Conservation (phyloP, 2,888 invertebrate genomes). For the Dasysyrphus albostriatus region DNA sequence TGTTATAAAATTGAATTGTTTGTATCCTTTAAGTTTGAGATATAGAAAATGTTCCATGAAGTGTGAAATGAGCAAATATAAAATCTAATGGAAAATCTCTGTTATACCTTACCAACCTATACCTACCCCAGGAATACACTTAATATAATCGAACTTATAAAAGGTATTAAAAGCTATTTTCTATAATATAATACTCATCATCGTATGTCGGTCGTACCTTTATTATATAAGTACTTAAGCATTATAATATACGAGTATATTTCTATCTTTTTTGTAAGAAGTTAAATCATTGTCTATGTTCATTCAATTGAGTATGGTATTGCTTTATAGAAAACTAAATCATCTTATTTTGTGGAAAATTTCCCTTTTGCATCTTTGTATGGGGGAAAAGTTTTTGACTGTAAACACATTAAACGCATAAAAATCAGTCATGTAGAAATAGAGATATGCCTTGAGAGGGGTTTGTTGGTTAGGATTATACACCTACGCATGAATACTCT, state of each 20-base stretch:
- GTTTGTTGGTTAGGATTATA: slow-evolving; percentile 2
- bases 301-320: slow-evolving; percentile 32
- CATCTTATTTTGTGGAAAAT: slow-evolving; percentile 35
- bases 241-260: no score
- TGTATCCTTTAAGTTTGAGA: slow-evolving; percentile 12
- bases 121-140: slow-evolving; percentile 1
- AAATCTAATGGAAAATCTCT: slow-evolving; percentile 43
- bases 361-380: not conserved
- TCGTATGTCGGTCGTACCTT: not conserved
- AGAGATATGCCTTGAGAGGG: slow-evolving; percentile 40
- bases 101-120: no score
- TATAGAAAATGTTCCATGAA: slow-evolving; percentile 30
- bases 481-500: slow-evolving; percentile 31
- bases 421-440: slow-evolving; percentile 58
- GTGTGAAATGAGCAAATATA: slow-evolving; percentile 47
- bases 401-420: slow-evolving; percentile 14
- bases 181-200: not conserved
- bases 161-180: slow-evolving; percentile 22
- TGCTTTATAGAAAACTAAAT: slow-evolving; percentile 47
- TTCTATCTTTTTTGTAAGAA: not conserved
- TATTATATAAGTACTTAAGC: not conserved
- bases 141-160: slow-evolving; percentile 36
- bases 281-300: slow-evolving; percentile 11
- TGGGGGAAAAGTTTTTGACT: not conserved
- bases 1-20: slow-evolving; percentile 31